Percentiles rank a stretch among this genome's conserved stretches.
Evolutionary conservation across 2,888 invertebrate genomes (phyloP).

Genomic region (Graphium colonna): DNA sequence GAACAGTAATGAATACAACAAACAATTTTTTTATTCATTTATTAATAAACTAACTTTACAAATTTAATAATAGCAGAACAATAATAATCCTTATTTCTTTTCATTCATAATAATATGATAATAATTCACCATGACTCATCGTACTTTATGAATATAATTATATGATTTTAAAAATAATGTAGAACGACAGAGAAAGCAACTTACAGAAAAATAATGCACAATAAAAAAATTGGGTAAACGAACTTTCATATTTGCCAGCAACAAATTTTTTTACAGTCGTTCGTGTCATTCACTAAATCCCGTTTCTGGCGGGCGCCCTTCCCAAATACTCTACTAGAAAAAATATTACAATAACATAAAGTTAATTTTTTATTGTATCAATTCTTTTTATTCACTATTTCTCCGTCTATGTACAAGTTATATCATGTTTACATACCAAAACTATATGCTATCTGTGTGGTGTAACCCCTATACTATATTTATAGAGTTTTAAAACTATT

Average conservation of each 20-base stretch:
- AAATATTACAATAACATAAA: slow-evolving; percentile 73
- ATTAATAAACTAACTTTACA: slow-evolving; percentile 81
- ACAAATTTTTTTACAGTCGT: slow-evolving; percentile 52
- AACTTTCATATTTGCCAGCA: slow-evolving; percentile 59
- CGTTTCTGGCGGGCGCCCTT: slow-evolving; percentile 28
- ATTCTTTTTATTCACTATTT: slow-evolving; percentile 69
- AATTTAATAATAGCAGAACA: slow-evolving; percentile 81
- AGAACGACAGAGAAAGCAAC: slow-evolving; percentile 79
- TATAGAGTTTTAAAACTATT: slow-evolving; percentile 75
- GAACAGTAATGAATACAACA: slow-evolving; percentile 46
- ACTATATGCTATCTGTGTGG: slow-evolving; percentile 74
- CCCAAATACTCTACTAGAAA: slow-evolving; percentile 57
- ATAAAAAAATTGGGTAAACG: slow-evolving; percentile 54
- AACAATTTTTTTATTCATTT: slow-evolving; percentile 74
- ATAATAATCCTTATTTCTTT: slow-evolving; percentile 80
- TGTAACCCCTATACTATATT: slow-evolving; percentile 75
- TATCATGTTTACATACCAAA: slow-evolving; percentile 76
- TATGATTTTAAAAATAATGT: slow-evolving; percentile 78
- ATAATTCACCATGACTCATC: slow-evolving; percentile 74
- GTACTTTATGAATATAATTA: slow-evolving; percentile 77
- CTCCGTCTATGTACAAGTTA: slow-evolving; percentile 74
- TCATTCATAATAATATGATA: slow-evolving; percentile 78
- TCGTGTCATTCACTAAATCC: slow-evolving; percentile 45
- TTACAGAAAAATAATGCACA: slow-evolving; percentile 75
- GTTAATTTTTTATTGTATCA: slow-evolving; percentile 73